Percentiles rank a stretch among this genome's conserved stretches.
Conservation (phyloP, 1,140 invertebrate species). For the Diachasmimorpha longicaudata region DNA sequence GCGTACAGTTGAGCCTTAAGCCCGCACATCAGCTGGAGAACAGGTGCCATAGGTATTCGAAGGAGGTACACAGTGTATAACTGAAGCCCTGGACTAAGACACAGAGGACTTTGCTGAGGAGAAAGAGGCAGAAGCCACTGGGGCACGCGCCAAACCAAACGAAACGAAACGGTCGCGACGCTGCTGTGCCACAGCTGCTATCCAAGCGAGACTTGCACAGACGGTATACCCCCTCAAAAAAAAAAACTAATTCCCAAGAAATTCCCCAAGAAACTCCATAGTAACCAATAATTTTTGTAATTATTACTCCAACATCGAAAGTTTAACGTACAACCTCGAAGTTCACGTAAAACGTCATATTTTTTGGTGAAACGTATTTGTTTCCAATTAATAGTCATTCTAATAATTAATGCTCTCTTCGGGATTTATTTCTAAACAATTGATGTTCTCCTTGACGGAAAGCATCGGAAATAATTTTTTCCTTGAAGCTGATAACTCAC, state of each 20-base stretch:
- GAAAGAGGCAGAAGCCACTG: slow-evolving; percentile 1
- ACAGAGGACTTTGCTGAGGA: slow-evolving; percentile 27
- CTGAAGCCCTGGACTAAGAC: slow-evolving; percentile 18
- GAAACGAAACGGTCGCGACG: slow-evolving; percentile 47
- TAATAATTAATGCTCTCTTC: too few species aligned
- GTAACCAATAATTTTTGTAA: neutral
- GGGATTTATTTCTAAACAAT: too few species aligned
- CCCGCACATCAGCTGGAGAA: slow-evolving; percentile 57
- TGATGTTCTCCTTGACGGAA: too few species aligned
- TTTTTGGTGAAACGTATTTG: too few species aligned
- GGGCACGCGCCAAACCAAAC: slow-evolving; percentile 58
- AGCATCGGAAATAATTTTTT: too few species aligned
- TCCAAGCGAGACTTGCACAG: slow-evolving; percentile 5
- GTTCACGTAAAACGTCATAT: neutral
- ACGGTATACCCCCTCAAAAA: slow-evolving; percentile 18
- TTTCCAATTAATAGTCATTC: too few species aligned
- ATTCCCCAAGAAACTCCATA: neutral
- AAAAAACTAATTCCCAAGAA: slow-evolving; percentile 1
- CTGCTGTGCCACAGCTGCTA: slow-evolving; percentile 22
- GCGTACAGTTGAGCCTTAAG: slow-evolving; percentile 24
- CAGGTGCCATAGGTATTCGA: slow-evolving; percentile 51
- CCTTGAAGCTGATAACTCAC: too few species aligned
- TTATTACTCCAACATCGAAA: neutral
- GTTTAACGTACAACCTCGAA: neutral
- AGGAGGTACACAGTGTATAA: slow-evolving; percentile 17